Evolutionary conservation across 1,140 invertebrate species (phyloP).

Genomic region (Manduca sexta): DNA sequence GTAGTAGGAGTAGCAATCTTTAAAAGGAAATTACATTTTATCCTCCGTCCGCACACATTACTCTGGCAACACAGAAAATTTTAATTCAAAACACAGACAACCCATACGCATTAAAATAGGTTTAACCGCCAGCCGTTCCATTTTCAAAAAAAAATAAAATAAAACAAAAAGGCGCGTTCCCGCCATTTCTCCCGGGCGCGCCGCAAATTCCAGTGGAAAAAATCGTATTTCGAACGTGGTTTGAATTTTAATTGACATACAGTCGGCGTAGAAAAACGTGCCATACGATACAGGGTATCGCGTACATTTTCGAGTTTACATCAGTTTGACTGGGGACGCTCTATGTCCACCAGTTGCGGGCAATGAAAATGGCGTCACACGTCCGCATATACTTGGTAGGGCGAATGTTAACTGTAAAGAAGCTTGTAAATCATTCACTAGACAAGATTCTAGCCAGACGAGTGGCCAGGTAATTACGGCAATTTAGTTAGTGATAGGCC

Average conservation of each 20-base stretch:
- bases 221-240: constrained; percentile 71
- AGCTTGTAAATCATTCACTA: background rate
- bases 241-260: constrained; percentile 74
- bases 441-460: background rate
- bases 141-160: constrained; percentile 64
- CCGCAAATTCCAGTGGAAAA: constrained; percentile 69
- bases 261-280: constrained; percentile 33
- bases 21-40: constrained; percentile 67
- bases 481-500: background rate
- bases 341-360: constrained; percentile 28
- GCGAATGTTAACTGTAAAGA: background rate
- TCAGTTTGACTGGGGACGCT: constrained; percentile 22
- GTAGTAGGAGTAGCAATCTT: constrained; percentile 14
- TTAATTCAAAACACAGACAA: constrained; percentile 66
- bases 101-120: constrained; percentile 70
- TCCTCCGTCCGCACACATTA: constrained; percentile 48
- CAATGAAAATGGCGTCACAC: constrained; percentile 37
- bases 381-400: constrained; percentile 17
- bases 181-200: constrained; percentile 65
- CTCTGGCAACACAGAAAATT: constrained; percentile 41
- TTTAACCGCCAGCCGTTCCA: constrained; percentile 68
- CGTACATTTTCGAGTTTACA: constrained; percentile 49
- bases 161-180: constrained; percentile 66
- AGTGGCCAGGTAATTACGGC: background rate
- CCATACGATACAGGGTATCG: constrained; percentile 15